Base-by-base conservation (phyloP, 2,888 invertebrate species). In the Augochlorella aurata region DNA sequence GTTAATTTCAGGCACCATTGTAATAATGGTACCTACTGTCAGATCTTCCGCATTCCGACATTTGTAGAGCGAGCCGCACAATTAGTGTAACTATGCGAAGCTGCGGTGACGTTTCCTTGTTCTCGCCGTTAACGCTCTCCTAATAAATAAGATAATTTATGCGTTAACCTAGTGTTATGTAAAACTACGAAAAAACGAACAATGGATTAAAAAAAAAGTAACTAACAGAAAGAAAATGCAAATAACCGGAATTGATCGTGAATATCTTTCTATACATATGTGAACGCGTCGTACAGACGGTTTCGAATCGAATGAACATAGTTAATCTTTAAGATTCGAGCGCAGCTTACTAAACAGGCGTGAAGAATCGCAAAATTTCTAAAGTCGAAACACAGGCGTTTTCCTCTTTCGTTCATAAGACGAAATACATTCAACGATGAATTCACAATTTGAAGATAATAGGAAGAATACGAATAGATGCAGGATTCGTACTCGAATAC, bases 1-100 rank as follows among this genome's bases (percentile, higher is more conserved):
- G 29, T 44, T 80, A 63, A 79, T 79, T 69, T 68, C 72, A 44
- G 47, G n/a, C 67, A 52, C 79, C 79, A 24, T 54, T 52, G 38
- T 65, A 54, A 79, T 73, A 63, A 79, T 54, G 24, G 21, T 8
- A 18, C 18, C 52, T 29, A 21, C 70, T 45, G 69, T 68, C 52
- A 10, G 24, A 16, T 71, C 24, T 38, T 61, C 29, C 24, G 21
- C 14, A 16, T 8, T 21, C 14, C 16, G 71, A 52, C 61, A 38
- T 54, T 24, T 16, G 4, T 45, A 24, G 18, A 47, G 38, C 12
- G 72, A 80, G 67, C 63, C 61, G 63, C 80, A 38, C 63, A 68
- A 80, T 80, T 78, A 72, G 67, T 24, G 61, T 49, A 78, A 72
- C 61, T 67, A 24, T 47, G 72, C 21, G 71, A 72, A 18, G 12